A percentile compares a stretch with the other conserved stretches of the same genome.
Conservation (phyloP, 2,113 vertebrate species). For the Fregetta grallaria region DNA sequence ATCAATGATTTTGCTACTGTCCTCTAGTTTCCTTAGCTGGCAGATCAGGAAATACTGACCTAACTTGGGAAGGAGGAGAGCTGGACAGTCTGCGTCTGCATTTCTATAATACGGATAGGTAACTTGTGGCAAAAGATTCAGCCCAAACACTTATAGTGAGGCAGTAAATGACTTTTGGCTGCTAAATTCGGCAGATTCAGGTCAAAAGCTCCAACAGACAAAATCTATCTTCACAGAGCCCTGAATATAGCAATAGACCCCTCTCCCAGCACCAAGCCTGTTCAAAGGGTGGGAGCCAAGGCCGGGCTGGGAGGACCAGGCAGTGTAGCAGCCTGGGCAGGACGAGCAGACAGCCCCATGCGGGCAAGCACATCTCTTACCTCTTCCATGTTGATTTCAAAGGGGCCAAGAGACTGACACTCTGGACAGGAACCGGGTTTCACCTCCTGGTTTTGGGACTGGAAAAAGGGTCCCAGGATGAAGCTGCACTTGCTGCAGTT, state of each 20-base stretch:
- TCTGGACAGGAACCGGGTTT: slow-evolving; percentile 96
- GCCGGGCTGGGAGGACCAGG: not conserved
- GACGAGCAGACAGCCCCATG: not conserved
- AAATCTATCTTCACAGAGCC: not conserved
- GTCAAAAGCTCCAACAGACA: not conserved
- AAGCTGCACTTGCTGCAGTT: slow-evolving; percentile 97
- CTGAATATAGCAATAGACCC: not conserved
- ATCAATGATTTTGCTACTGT: not conserved
- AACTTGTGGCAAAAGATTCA: not conserved
- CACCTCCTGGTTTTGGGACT: slow-evolving; percentile 98
- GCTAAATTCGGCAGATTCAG: not conserved
- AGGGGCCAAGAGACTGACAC: slow-evolving; percentile 93
- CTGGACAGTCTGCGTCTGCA: not conserved
- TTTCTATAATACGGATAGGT: not conserved
- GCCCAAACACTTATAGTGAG: not conserved
- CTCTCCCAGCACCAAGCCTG: not conserved
- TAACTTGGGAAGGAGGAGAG: not conserved
- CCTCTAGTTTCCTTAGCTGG: not conserved
- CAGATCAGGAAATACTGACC: not conserved
- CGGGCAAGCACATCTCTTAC: slow-evolving; percentile 65
- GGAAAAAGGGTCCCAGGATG: slow-evolving; percentile 92
- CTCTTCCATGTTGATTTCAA: slow-evolving; percentile 99
- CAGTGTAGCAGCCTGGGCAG: not conserved
- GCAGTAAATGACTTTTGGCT: not conserved
- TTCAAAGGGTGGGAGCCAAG: not conserved